These are phyloP conservation scores for Bellardia bayeri DNA, from an alignment of 2,888 invertebrate species.

Conservation along the genomic window DNA sequence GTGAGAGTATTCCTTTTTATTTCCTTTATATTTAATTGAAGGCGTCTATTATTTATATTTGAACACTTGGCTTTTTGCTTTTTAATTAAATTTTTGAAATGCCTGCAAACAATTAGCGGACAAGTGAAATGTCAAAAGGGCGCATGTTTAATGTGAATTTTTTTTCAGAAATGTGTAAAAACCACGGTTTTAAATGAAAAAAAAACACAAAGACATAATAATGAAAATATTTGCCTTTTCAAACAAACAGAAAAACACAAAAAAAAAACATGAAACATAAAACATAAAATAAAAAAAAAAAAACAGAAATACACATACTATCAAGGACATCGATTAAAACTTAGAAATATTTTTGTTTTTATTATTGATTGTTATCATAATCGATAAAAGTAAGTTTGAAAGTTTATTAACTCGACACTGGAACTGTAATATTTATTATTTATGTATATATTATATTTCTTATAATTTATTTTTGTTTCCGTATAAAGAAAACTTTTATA, in stretches of 20 bases:
- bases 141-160: neutral
- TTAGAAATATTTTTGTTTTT: neutral
- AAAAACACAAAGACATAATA: neutral
- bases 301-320: neutral
- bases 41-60: slow-evolving; percentile 30
- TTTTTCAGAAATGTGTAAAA: neutral
- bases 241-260: neutral
- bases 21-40: slow-evolving; percentile 24
- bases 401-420: slow-evolving; percentile 16
- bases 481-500: neutral
- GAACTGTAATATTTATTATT: slow-evolving; percentile 11
- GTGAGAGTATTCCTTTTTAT: neutral
- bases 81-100: slow-evolving; percentile 52
- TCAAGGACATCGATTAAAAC: neutral
- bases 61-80: slow-evolving; percentile 9
- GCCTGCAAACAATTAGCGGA: neutral
- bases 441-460: slow-evolving; percentile 22
- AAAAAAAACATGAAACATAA: neutral
- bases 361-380: slow-evolving; percentile 9
- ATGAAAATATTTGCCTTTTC: neutral
- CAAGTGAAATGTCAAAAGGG: slow-evolving; percentile 24
- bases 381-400: slow-evolving; percentile 8
- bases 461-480: neutral
- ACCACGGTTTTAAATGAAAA: neutral
- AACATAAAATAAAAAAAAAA: too few species aligned